These are phyloP conservation scores for Thymelicus acteon DNA, from an alignment of 2,888 invertebrate genomes.

Conservation along the genomic window DNA sequence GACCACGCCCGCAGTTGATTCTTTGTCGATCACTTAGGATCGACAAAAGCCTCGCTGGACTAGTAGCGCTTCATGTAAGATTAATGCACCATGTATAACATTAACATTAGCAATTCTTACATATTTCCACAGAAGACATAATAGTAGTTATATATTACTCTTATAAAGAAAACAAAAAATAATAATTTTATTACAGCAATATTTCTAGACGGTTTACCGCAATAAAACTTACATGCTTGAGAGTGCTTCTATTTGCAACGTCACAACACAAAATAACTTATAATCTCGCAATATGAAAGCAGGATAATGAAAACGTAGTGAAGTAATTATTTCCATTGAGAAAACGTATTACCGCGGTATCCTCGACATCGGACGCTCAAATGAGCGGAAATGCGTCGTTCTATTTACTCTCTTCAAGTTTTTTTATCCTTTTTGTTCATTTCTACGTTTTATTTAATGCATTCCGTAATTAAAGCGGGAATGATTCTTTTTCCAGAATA, in stretches of 20 bases:
- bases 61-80: too few species aligned
- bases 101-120: too few species aligned
- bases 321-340: constrained; percentile 24
- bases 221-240: neutral
- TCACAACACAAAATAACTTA: neutral
- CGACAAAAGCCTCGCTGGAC: too few species aligned
- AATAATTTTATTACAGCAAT: too few species aligned
- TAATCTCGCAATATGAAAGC: constrained; percentile 8
- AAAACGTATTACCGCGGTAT: constrained; percentile 25
- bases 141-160: too few species aligned
- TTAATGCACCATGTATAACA: too few species aligned
- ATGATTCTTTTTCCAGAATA: constrained; percentile 4
- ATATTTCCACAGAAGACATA: too few species aligned
- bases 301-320: constrained; percentile 21
- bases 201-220: neutral
- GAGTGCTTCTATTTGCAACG: neutral
- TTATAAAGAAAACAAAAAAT: too few species aligned
- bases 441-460: constrained; percentile 33
- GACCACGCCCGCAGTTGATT: too few species aligned
- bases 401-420: constrained; percentile 30
- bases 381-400: constrained; percentile 33
- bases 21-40: too few species aligned
- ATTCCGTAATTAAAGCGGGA: constrained; percentile 31
- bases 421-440: constrained; percentile 31
- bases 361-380: constrained; percentile 29